Percentiles rank a stretch among this genome's conserved stretches.
phyloP scores from a whole-genome alignment of 2,888 invertebrate species.

The Agrypnus murinus region DNA sequence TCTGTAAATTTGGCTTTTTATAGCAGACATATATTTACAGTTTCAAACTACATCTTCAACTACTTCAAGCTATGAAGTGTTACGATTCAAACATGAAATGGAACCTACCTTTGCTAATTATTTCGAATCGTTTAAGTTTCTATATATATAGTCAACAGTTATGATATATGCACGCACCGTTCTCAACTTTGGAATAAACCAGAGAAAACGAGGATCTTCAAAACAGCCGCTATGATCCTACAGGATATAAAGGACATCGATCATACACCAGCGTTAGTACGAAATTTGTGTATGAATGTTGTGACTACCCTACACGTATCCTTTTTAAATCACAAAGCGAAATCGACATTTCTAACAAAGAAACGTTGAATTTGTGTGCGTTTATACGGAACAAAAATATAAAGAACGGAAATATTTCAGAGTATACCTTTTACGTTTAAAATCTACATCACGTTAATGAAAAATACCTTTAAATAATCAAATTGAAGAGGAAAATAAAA shows the following conservation, averaged over 20 bases:
- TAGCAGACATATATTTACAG: too few species aligned
- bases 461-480: too few species aligned
- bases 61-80: too few species aligned
- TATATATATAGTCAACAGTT: background rate
- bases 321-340: background rate
- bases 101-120: background rate
- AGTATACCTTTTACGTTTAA: too few species aligned
- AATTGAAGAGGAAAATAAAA: too few species aligned
- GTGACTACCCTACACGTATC: background rate
- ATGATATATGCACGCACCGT: background rate
- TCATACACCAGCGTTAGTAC: conserved; percentile 5
- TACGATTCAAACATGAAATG: too few species aligned
- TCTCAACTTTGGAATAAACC: background rate
- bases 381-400: too few species aligned
- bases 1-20: too few species aligned
- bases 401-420: too few species aligned
- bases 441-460: too few species aligned
- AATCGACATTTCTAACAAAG: background rate
- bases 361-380: too few species aligned
- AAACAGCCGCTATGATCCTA: conserved; percentile 8
- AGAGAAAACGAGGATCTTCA: background rate
- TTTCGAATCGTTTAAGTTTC: background rate
- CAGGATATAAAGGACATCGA: conserved; percentile 24
- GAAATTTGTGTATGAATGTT: conserved; percentile 24
- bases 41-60: too few species aligned